These are phyloP conservation scores for Brachionus plicatilis DNA, from an alignment of 1,140 invertebrate genomes.

Conservation along the genomic window DNA sequence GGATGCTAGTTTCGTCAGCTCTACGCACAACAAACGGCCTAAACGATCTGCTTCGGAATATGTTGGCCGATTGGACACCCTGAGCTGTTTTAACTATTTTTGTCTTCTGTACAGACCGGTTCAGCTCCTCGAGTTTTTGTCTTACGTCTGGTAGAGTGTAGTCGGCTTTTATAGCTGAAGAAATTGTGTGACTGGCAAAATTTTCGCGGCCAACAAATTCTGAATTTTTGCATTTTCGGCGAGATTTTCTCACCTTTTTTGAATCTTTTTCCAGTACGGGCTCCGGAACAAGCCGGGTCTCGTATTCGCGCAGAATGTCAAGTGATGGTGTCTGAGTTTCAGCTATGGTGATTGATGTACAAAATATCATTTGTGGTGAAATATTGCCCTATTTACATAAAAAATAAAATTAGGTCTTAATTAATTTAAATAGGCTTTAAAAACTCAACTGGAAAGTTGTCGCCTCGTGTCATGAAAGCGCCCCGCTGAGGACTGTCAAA, in stretches of 20 bases:
- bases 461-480: slow-evolving; percentile 47
- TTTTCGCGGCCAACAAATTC: background rate
- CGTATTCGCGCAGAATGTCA: slow-evolving; percentile 21
- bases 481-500: slow-evolving; percentile 48
- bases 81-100: background rate
- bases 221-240: background rate
- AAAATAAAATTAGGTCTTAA: background rate
- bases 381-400: background rate
- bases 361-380: slow-evolving; percentile 36
- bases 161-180: slow-evolving; percentile 34
- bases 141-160: slow-evolving; percentile 26
- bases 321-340: slow-evolving; percentile 22
- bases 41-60: background rate
- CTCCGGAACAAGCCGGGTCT: slow-evolving; percentile 2
- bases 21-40: slow-evolving; percentile 25
- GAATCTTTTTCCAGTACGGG: background rate
- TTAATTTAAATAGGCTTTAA: slow-evolving; percentile 33
- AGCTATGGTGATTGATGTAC: background rate
- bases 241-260: background rate
- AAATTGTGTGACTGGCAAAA: slow-evolving; percentile 38
- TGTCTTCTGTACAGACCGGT: slow-evolving; percentile 13
- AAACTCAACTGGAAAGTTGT: slow-evolving; percentile 49
- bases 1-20: background rate
- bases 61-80: background rate
- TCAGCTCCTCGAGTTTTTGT: slow-evolving; percentile 26